Base-by-base conservation (phyloP, 2,797 vertebrate species). In the Scarus forsteni region DNA sequence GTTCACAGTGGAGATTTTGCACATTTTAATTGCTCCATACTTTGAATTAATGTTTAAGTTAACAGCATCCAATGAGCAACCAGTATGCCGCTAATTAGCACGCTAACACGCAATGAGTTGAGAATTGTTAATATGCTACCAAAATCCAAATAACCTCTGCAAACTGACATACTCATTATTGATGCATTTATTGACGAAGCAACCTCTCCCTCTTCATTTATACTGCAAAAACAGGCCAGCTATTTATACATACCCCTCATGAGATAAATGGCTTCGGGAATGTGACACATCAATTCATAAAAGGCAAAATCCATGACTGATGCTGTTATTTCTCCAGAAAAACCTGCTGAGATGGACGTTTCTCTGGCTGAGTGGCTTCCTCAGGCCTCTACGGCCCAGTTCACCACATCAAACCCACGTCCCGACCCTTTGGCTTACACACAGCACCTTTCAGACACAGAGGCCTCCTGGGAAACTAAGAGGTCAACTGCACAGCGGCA, bases 371-470 rank as follows among this genome's bases (percentile, higher is more conserved):
- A 68, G 49, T 42, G 18, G 27, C 19, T 69, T 36, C 13, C 18
- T 67, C 44, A 2, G 12, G 12, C 10, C 42, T 60, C 62, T 54
- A 40, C 27, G 14, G 43, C 5, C 56, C 72, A 27, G 51, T 51
- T 80, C 57, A 77, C 73, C 57, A 60, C 71, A 73, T 80, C 55
- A 63, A 70, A 79, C 66, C 27, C 78, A 53, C 66, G 60, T 48
- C 57, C 60, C 11, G 45, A 66, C 59, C 1, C 66, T 61, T 54
- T 38, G 14, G 14, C 19, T 58, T 39, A 75, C 67, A 77, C 75
- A 10, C 8, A 3, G 27, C 57, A 77, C 60, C 75, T 83, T 70
- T 83, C 70, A 84, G 60, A 66, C 34, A 0, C 1, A 49, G 67
- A 77, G 78, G 72, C 64, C 74, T 11, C 4, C 34, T 61, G 56